These are phyloP conservation scores for Cossypha caffra DNA, from an alignment of 2,797 vertebrate species.

Conservation along the genomic window DNA sequence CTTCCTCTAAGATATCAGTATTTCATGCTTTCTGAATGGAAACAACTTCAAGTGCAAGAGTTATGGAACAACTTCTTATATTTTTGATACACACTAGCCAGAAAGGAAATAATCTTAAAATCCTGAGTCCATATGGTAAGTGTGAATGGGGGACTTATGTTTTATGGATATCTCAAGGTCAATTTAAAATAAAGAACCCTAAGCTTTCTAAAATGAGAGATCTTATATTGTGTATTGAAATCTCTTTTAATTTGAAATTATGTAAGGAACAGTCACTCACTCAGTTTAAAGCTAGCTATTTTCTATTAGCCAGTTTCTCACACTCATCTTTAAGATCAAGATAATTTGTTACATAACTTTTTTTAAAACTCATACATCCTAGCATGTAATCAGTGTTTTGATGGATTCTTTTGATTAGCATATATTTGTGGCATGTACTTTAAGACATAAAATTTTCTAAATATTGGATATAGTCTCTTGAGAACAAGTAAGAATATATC, in stretches of 20 bases:
- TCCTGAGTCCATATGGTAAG: accelerated
- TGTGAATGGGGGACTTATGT: neutral
- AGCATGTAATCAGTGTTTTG: neutral
- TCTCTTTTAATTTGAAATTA: neutral
- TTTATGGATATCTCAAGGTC: neutral
- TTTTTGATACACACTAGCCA: neutral
- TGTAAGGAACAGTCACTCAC: neutral
- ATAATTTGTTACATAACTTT: neutral
- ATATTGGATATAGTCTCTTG: neutral
- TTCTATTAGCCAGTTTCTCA: neutral
- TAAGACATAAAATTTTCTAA: neutral
- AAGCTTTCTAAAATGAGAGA: neutral
- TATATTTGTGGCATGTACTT: neutral
- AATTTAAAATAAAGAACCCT: neutral
- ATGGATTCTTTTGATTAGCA: neutral
- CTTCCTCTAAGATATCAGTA: conserved; percentile 23
- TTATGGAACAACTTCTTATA: neutral
- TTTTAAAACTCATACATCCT: neutral
- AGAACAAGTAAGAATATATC: neutral
- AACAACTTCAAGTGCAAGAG: neutral
- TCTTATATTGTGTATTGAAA: neutral
- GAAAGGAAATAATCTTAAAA: neutral
- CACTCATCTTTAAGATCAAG: neutral
- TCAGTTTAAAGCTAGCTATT: neutral
- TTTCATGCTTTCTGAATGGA: conserved; percentile 1